Evolutionary conservation across 1,140 invertebrate species (phyloP), one percentile per base, ranked within the genome.

Genomic region (Zaprionus ornatus): DNA sequence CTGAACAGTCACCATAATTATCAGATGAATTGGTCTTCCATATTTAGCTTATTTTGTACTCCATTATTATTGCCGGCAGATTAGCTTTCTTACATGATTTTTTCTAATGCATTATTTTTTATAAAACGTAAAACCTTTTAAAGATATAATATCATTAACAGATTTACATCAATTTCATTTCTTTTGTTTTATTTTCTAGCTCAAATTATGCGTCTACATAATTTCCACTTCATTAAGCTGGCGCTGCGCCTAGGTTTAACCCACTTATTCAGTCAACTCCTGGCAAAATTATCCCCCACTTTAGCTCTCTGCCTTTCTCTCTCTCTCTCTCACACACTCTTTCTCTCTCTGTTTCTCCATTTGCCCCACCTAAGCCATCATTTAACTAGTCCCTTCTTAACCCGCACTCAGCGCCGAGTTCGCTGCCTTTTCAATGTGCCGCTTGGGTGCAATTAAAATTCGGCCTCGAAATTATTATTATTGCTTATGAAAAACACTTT

Each of bases 401-500:
- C 21, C 42, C 27, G 13, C 17, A 61, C 52, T 64, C 29, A 29
- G 37, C 13, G 29, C 9, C 52, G 42, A 73, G 55, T 73, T 54
- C 75, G 56, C 67, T 66, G 59, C 64, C 62, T 63, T 72, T 83
- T 66, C 77, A 84, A 87, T 86, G 84, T 80, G 83, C 76, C 83
- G 78, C 79, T 78, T 83, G 83, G 83, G 83, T 80, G 80, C 77
- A 87, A 87, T 87, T 87, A 87, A 88, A 86, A 86, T 83, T 88
- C 80, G 80, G 80, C 84, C 84, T 80, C 80, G 73, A 87, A 88
- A 87, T 87, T 87, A 88, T 87, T 87, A 80, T 87, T 87, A 88
- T 83, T 87, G 80, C 83, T 88, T 80, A 88, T 88, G 80, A 88
- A 88, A 87, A 87, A 87, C 80, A 83, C 77, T 87, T 86, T 83